Evolutionary conservation across 2,888 invertebrate species (phyloP).

Genomic region (Nycteola revayana): DNA sequence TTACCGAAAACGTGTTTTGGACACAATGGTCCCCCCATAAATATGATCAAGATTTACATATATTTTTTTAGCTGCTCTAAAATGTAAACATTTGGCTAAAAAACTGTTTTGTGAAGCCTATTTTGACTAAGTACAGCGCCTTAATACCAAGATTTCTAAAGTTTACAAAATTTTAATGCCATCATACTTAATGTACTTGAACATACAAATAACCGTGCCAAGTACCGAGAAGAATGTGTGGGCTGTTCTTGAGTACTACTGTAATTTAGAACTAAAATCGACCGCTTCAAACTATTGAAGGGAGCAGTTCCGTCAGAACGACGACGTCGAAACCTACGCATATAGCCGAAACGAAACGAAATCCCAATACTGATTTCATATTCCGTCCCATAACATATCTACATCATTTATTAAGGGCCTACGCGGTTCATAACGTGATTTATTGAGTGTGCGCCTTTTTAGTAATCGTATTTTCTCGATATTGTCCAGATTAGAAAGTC

Average conservation of each 20-base stretch:
- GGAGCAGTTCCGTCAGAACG: constrained; percentile 71
- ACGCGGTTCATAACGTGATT: constrained; percentile 46
- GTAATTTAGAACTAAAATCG: constrained; percentile 76
- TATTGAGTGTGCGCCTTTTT: constrained; percentile 29
- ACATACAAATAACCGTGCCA: constrained; percentile 58
- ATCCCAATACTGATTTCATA: constrained; percentile 46
- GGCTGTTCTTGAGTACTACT: constrained; percentile 51
- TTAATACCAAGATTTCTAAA: too few relatives aligned
- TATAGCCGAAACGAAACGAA: constrained; percentile 48
- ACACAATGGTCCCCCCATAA: too few relatives aligned
- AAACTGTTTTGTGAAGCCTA: too few relatives aligned
- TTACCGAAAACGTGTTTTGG: too few relatives aligned
- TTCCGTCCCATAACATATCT: constrained; percentile 45
- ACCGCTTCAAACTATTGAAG: constrained; percentile 60
- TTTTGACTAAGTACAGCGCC: too few relatives aligned
- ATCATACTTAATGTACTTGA: constrained; percentile 47
- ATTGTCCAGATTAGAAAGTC: constrained; percentile 18
- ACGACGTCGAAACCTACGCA: constrained; percentile 58
- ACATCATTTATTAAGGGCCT: constrained; percentile 40
- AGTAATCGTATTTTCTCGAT: constrained; percentile 16
- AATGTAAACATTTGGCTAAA: too few relatives aligned
- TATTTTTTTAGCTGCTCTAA: too few relatives aligned
- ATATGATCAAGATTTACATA: too few relatives aligned
- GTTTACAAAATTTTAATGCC: constrained; percentile 15
- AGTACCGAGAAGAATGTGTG: constrained; percentile 57